phyloP scores from a whole-genome alignment of 2,888 invertebrate species.

The Oasisia sp. region DNA sequence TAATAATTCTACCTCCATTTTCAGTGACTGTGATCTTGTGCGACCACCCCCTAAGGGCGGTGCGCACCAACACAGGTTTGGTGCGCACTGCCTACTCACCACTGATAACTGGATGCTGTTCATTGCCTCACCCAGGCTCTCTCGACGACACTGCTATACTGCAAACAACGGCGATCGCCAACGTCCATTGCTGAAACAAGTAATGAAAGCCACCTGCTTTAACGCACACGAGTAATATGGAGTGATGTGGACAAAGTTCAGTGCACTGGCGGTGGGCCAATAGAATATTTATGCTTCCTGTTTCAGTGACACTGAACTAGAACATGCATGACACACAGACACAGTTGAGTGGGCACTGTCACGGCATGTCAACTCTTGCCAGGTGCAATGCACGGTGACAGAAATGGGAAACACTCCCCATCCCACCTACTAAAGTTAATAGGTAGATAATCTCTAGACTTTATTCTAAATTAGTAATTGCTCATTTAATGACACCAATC shows the following conservation, averaged over 20 bases:
- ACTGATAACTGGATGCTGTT: not conserved
- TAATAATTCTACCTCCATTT: no score
- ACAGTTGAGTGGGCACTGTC: not conserved
- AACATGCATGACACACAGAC: no score
- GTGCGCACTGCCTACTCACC: not conserved
- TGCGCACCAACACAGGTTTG: no score
- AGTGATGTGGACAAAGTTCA: not conserved
- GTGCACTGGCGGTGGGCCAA: not conserved
- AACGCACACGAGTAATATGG: not conserved
- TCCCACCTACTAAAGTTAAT: no score
- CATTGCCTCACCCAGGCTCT: not conserved
- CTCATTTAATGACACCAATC: not conserved
- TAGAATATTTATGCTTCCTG: constrained; percentile 12
- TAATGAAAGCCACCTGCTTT: not conserved
- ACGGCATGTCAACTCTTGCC: not conserved
- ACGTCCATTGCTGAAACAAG: not conserved
- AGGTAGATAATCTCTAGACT: no score
- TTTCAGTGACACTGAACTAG: not conserved
- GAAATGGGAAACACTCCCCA: no score
- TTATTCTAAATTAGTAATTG: no score
- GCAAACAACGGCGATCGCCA: not conserved
- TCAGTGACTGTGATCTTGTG: no score
- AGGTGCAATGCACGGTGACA: no score
- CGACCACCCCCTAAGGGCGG: no score
- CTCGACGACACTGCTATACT: not conserved